Evolutionary conservation across 2,113 vertebrate genomes (phyloP), one percentile per base, ranked within the genome.

Genomic region (Syrmaticus mikado): DNA sequence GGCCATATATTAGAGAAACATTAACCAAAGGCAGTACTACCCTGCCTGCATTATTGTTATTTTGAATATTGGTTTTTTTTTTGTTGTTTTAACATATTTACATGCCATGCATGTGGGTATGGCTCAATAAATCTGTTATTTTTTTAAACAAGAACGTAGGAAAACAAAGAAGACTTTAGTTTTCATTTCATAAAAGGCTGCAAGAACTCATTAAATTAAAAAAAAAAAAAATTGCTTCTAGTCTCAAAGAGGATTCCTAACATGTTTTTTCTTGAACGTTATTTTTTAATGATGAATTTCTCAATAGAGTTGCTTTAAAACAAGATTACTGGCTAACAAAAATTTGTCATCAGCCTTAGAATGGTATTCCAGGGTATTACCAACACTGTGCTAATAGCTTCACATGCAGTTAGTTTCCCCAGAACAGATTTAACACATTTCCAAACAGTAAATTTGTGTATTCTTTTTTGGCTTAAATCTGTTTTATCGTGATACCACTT

Each of bases 401-500:
- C 72, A 85, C 41, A 38, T 68, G 65, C 75, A 61, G 64, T 92
- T 91, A 55, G 30, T 61, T 85, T 71, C 82, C 89, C 81, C 67
- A 80, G 80, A 93, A 8, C 55, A 89, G 82, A 85, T 85, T 85
- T 91, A 89, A 74, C 72, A 82, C 41, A 19, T 70, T 92, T 82
- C 38, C 45, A 80, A 85, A 67, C 43, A 87, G 75, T 77, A 85
- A 81, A 72, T 57, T 4, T 50, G 78, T 80, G 41, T 66, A 64
- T 92, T 92, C 82, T 77, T 89, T 91, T 60, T 60, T 85, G 58
- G 64, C 13, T 92, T 93, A 85, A 91, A 80, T 89, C 78, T 92
- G 72, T 80, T 96, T 96, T 90, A 90, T 76, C 8, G 0, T 82
- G 83, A 88, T 87, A 91, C 53, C 68, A 34, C 89, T 91, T 92